phyloP scores from a whole-genome alignment of 2,797 vertebrate species.

The Diplodus sargus region DNA sequence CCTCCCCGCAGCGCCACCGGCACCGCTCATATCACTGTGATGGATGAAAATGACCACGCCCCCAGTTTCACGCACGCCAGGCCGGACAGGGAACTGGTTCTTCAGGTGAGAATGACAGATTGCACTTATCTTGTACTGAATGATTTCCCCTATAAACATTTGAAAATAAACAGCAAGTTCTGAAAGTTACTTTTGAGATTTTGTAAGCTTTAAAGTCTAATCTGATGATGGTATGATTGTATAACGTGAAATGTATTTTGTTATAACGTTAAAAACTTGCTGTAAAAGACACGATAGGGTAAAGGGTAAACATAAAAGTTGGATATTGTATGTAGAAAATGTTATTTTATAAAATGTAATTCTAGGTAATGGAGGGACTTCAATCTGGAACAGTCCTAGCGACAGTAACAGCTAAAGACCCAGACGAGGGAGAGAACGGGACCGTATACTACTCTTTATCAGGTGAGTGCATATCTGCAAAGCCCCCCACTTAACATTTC shows the following conservation, averaged over 20 bases:
- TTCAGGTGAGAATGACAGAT: slow-evolving; percentile 86
- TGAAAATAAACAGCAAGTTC: neutral
- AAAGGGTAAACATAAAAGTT: neutral
- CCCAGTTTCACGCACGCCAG: slow-evolving; percentile 89
- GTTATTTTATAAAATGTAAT: neutral
- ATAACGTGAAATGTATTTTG: no score
- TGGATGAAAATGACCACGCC: slow-evolving; percentile 95
- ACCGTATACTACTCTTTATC: slow-evolving; percentile 91
- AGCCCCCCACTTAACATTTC: neutral
- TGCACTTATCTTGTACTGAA: neutral
- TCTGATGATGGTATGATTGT: no score
- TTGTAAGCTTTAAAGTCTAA: neutral
- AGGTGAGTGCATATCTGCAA: slow-evolving; percentile 79
- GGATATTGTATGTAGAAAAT: neutral
- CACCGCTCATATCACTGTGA: slow-evolving; percentile 90
- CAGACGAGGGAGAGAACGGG: slow-evolving; percentile 95
- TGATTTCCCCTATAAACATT: neutral
- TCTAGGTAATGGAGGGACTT: slow-evolving; percentile 92
- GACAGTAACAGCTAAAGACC: slow-evolving; percentile 92
- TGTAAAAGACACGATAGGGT: neutral
- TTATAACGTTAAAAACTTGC: no score
- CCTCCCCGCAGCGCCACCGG: slow-evolving; percentile 94
- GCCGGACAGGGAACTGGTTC: slow-evolving; percentile 87
- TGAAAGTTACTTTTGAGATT: neutral
- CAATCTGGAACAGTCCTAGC: slow-evolving; percentile 89